Conservation (phyloP, 2,888 invertebrate genomes). For the Blomia tropicalis region DNA sequence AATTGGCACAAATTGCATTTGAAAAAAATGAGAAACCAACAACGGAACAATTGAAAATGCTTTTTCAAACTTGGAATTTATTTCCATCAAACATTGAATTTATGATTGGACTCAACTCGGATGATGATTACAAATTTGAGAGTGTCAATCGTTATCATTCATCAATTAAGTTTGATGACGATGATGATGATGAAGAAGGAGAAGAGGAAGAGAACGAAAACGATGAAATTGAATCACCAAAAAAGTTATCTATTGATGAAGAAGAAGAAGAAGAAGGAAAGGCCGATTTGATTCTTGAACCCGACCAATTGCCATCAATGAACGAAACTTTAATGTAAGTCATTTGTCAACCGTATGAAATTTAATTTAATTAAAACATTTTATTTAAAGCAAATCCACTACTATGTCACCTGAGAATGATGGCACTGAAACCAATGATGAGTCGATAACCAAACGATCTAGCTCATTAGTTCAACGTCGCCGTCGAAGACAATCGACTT, state of each 20-base stretch:
- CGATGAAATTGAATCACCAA: neutral
- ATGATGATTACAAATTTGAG: slow-evolving; percentile 9
- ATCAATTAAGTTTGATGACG: neutral
- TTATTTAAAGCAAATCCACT: no score
- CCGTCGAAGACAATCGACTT: neutral
- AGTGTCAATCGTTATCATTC: neutral
- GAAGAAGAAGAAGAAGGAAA: slow-evolving; percentile 1
- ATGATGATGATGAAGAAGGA: slow-evolving; percentile 7
- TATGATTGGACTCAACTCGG: slow-evolving; percentile 12
- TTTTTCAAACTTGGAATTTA: neutral
- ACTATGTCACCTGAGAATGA: no score
- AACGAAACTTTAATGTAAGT: no score
- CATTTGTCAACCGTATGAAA: no score
- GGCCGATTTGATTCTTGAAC: no score
- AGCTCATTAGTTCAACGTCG: neutral
- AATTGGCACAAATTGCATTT: neutral
- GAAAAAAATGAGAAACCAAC: neutral
- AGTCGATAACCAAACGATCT: no score
- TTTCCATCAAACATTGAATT: neutral
- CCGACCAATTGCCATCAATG: no score
- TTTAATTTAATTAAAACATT: no score
- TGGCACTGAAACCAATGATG: no score
- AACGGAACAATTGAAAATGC: neutral
- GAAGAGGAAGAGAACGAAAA: neutral
- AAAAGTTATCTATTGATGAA: neutral